Conservation (phyloP, 2,888 invertebrate genomes). For the Lottia scabra region DNA sequence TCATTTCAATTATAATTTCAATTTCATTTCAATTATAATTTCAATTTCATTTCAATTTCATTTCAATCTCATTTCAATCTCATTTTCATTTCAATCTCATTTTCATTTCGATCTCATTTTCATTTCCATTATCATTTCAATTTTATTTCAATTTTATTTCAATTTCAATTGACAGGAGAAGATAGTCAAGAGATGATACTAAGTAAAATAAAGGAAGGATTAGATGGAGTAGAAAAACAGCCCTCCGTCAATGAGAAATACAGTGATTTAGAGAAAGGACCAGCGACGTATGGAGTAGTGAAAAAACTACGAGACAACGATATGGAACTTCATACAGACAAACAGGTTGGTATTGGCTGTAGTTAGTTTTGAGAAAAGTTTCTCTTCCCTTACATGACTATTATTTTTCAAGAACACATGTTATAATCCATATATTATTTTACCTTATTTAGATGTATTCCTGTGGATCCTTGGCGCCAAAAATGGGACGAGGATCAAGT, state of each 20-base stretch:
- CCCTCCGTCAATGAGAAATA: conserved; percentile 69
- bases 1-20: too few relatives aligned
- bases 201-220: conserved; percentile 67
- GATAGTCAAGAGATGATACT: conserved; percentile 66
- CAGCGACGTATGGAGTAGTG: conserved; percentile 70
- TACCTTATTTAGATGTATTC: conserved; percentile 73
- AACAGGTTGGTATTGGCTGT: conserved; percentile 54
- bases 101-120: too few relatives aligned
- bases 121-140: too few relatives aligned
- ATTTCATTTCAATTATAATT: too few relatives aligned
- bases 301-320: conserved; percentile 71
- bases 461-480: conserved; percentile 73
- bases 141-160: too few relatives aligned
- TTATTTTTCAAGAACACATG: neutral
- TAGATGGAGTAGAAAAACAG: conserved; percentile 70
- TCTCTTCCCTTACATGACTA: too few relatives aligned
- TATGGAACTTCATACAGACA: conserved; percentile 70
- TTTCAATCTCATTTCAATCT: too few relatives aligned
- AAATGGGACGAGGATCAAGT: conserved; percentile 69
- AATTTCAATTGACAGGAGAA: conserved; percentile 44
- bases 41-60: too few relatives aligned
- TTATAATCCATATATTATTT: conserved; percentile 22
- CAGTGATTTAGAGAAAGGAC: conserved; percentile 65
- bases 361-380: too few relatives aligned
- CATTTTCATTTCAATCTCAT: too few relatives aligned